Evolutionary conservation across 2,797 vertebrate genomes (phyloP), one percentile per base, ranked within the genome.

Genomic region (Pangasius mekongensis): DNA sequence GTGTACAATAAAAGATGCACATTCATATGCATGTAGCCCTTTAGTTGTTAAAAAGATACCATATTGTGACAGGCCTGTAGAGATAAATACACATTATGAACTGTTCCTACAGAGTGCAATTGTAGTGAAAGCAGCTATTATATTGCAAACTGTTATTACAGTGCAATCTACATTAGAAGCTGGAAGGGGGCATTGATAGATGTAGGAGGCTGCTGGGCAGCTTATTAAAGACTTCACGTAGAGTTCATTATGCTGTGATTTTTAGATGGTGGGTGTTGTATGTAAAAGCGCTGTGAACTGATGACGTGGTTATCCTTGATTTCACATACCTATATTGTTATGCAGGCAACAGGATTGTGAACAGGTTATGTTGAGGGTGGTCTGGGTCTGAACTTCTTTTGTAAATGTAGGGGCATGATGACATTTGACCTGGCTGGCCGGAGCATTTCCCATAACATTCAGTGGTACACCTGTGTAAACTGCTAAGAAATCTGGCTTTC

Each of bases 121-220:
- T 67, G 27, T 30, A 52, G 36, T 66, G 43, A 22, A 33, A 47
- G 27, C 27, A 22, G 43, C 18, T 84, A 67, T 69, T 84, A 84
- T 54, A 84, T 69, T 54, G n/a, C 64, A 84, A 52, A 47, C 83
- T 13, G 47, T 84, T 84, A 84, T 84, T 67, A 69, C 47, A 13
- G 30, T 36, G n/a, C 47, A 71, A 22, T 84, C n/a, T 52, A 36
- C 66, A 14, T 84, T 84, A 84, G 30, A 69, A 54, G 18, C 14
- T 69, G 16, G 49, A 69, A 84, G n/a, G n/a, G 27, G 39, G 18
- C 1, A 27, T 83, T 66, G 62, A 47, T 52, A 39, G 27, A 54
- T 84, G 47, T 84, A 54, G 83, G 66, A 84, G n/a, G 20, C n/a
- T 36, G 64, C 47, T 54, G 13, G 11, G 47, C 49, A 71, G 20